These are phyloP conservation scores for Lampris megalopsis DNA, from an alignment of 2,113 vertebrate genomes.

Conservation along the genomic window DNA sequence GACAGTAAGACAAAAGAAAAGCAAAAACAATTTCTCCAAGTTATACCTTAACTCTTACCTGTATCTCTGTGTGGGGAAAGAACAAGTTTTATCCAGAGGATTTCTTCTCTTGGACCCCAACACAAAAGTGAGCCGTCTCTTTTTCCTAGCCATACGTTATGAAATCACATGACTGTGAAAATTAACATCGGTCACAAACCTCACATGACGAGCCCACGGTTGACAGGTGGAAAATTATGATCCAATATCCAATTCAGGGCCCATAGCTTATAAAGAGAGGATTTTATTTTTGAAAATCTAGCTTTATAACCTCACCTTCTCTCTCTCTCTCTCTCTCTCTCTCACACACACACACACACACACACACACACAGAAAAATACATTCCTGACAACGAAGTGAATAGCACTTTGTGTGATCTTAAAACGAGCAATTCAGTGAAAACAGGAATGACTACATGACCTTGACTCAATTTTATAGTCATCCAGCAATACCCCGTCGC, in stretches of 20 bases:
- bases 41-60: not conserved
- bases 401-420: too few species aligned
- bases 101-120: constrained; percentile 2
- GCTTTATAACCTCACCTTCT: not conserved
- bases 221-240: constrained; percentile 20
- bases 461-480: not conserved
- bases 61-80: constrained; percentile 34
- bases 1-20: not conserved
- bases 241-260: not conserved
- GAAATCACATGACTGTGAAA: constrained; percentile 52
- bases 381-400: too few species aligned
- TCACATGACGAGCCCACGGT: constrained; percentile 55
- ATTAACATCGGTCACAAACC: not conserved
- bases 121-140: not conserved
- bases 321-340: too few species aligned
- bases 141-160: constrained; percentile 13
- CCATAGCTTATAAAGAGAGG: not conserved
- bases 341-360: not conserved
- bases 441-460: too few species aligned
- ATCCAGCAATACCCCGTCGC: not conserved
- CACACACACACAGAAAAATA: too few species aligned
- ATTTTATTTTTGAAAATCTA: not conserved
- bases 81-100: not conserved
- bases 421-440: too few species aligned
- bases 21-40: not conserved